Evolutionary conservation across 2,888 invertebrate species (phyloP), one percentile per base, ranked within the genome.

Genomic region (Agrotis ipsilon): DNA sequence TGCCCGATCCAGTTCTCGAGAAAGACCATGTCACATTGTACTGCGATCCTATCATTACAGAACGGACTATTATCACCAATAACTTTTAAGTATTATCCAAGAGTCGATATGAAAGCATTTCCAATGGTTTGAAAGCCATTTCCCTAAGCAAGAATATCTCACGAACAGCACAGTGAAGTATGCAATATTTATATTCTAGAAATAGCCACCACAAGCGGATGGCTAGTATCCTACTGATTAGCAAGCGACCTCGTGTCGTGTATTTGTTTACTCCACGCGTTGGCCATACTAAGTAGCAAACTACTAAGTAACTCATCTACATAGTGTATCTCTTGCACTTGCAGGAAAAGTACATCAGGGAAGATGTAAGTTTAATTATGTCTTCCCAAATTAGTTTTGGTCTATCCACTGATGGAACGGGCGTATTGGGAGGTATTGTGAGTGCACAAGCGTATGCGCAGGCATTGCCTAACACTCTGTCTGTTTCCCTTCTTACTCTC

Each of bases 181-280:
- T 54, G 24, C n/a, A 19, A 63, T 49, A 59, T 59, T 18, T 16
- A 19, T 63, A 39, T 72, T 69, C 63, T 72, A 66, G 52, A 49
- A 49, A 65, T 51, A 55, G 9, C 16, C n/a, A n/a, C 7, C 19
- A 43, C 49, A 39, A 13, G 16, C 43, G 45, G 24, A 60, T 61
- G 16, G 7, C 16, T 43, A 32, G 48, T 39, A 24, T 49, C 60
- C 27, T 64, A 19, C 60, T 75, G 59, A 75, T 75, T 71, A 61
- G 46, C 46, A 48, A 21, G 46, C 60, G 69, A 39, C 71, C 75
- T 75, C 71, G 60, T 13, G 5, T 45, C 1, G 2, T 32, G 54
- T 48, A n/a, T 70, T 60, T 32, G 51, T 75, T 75, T 75, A 61
- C 75, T 61, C 57, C 14, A 21, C 46, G 46, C 64, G 27, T 32